Conservation (phyloP, 2,113 vertebrate species). For the Calyptomena viridis region DNA sequence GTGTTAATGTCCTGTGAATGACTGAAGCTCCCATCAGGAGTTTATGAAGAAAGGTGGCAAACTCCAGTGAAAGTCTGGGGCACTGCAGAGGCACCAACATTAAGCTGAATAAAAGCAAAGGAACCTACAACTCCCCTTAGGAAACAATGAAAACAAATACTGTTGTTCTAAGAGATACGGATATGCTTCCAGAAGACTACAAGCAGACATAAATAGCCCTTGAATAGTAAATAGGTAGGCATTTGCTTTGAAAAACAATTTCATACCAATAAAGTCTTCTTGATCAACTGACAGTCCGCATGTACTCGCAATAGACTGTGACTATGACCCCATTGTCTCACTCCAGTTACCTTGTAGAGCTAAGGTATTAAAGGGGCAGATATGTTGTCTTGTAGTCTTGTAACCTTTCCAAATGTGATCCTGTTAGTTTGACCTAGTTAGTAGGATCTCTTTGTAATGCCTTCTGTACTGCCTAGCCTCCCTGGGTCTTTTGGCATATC, state of each 20-base stretch:
- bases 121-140: neutral
- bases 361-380: neutral
- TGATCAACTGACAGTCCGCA: neutral
- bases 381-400: neutral
- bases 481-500: neutral
- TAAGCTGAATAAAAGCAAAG: slow-evolving; percentile 5
- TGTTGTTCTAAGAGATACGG: neutral
- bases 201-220: neutral
- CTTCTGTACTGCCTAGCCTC: neutral
- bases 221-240: neutral
- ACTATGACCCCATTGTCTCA: neutral
- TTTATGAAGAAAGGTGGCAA: neutral
- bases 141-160: slow-evolving; percentile 1
- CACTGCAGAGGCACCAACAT: neutral
- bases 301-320: neutral
- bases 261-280: neutral
- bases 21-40: neutral
- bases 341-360: neutral
- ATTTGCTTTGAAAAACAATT: neutral
- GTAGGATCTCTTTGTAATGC: neutral
- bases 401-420: neutral
- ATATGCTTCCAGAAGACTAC: neutral
- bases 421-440: neutral
- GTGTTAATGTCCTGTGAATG: neutral
- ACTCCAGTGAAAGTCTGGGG: neutral